These are phyloP conservation scores for Leptoclinus maculatus DNA, from an alignment of 2,797 vertebrate genomes.

Conservation along the genomic window DNA sequence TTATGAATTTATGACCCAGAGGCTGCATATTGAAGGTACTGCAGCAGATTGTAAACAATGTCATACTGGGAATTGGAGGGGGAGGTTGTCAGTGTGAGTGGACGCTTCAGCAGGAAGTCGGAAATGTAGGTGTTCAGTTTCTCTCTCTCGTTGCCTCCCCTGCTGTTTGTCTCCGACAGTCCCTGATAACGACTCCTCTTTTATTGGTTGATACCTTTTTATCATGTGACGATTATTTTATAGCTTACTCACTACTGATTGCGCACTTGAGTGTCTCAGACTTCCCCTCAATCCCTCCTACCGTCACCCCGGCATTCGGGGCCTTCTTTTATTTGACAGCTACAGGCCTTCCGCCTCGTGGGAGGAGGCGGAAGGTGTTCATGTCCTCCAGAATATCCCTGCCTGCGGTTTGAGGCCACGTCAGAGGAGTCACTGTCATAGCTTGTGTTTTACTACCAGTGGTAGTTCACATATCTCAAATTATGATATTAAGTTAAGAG, in stretches of 20 bases:
- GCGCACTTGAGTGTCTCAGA: constrained; percentile 17
- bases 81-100: constrained; percentile 11
- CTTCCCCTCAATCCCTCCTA: constrained; percentile 40
- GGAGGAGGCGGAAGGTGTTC: constrained; percentile 64
- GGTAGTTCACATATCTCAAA: neutral
- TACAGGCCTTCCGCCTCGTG: constrained; percentile 46
- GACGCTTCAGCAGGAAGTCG: constrained; percentile 27
- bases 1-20: constrained; percentile 1
- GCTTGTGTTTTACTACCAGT: constrained; percentile 16
- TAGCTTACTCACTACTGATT: constrained; percentile 30
- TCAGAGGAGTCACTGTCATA: constrained; percentile 21
- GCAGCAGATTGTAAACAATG: constrained; percentile 41
- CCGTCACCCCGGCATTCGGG: constrained; percentile 51
- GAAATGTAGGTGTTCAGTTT: neutral
- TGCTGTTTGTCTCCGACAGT: constrained; percentile 10
- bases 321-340: constrained; percentile 69
- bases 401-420: constrained; percentile 32
- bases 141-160: neutral
- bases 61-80: neutral
- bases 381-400: constrained; percentile 67
- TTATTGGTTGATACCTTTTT: constrained; percentile 34
- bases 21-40: neutral
- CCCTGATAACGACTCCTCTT: constrained; percentile 15
- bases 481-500: neutral
- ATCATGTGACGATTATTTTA: constrained; percentile 30